phyloP scores from a whole-genome alignment of 1,140 invertebrate species.

The Metopolophium dirhodum region DNA sequence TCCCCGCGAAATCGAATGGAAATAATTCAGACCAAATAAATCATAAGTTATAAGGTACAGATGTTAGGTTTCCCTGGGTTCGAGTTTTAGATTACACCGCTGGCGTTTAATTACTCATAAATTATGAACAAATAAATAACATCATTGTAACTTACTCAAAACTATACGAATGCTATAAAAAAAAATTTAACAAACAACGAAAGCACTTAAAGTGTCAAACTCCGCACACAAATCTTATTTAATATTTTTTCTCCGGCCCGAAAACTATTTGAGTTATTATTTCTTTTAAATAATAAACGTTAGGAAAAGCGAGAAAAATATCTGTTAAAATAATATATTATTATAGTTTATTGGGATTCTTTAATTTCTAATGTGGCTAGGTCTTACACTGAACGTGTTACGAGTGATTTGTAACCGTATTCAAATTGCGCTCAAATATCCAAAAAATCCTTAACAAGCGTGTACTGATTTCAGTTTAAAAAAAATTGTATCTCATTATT shows the following conservation, averaged over 20 bases:
- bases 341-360: conserved; percentile 5
- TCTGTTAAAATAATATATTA: not conserved
- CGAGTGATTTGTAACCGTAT: not conserved
- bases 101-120: not conserved
- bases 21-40: not conserved
- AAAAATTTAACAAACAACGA: conserved; percentile 9
- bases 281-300: not conserved
- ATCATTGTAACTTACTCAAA: not conserved
- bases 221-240: conserved; percentile 1
- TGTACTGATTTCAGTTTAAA: not conserved
- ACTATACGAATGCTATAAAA: not conserved
- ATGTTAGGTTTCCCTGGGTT: not conserved
- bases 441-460: not conserved
- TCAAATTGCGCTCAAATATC: not conserved
- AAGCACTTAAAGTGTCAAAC: conserved; percentile 18
- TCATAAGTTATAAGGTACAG: conserved; percentile 10
- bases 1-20: not conserved
- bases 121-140: not conserved
- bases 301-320: not conserved
- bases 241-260: not conserved
- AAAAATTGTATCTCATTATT: not conserved
- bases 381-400: not conserved
- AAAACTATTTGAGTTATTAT: conserved; percentile 1
- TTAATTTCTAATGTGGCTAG: not conserved
- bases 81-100: not conserved